Evolutionary conservation across 2,113 vertebrate genomes (phyloP).

Genomic region (Edolisoma coerulescens): DNA sequence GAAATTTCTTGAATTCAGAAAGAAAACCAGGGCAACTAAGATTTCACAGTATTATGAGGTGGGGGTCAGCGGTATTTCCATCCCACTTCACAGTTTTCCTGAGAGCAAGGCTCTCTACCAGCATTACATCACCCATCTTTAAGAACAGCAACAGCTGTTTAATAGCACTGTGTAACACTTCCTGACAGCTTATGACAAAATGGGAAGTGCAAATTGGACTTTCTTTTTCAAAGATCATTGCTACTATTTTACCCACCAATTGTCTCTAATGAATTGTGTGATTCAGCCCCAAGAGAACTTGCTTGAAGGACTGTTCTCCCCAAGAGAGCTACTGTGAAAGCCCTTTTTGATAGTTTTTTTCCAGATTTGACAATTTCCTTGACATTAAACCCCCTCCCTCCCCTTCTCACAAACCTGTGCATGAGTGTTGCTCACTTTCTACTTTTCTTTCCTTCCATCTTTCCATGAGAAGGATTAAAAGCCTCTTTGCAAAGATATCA

Average conservation of each 20-base stretch:
- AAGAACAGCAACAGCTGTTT: not conserved
- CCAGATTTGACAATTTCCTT: not conserved
- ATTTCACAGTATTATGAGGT: not conserved
- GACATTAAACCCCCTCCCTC: not conserved
- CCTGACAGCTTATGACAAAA: constrained; percentile 22
- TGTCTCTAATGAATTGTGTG: not conserved
- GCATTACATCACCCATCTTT: not conserved
- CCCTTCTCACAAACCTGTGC: not conserved
- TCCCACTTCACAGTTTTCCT: not conserved
- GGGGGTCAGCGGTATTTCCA: not conserved
- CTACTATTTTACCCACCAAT: not conserved
- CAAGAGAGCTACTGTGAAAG: not conserved
- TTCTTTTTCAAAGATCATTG: not conserved
- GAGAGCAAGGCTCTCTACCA: not conserved
- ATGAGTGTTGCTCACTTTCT: not conserved
- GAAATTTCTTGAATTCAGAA: not conserved
- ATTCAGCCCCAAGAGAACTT: not conserved
- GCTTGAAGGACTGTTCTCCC: not conserved
- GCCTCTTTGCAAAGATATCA: not conserved
- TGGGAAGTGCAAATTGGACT: not conserved
- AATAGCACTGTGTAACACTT: not conserved
- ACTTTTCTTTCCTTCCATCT: not conserved
- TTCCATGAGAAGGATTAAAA: not conserved
- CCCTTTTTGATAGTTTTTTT: not conserved
- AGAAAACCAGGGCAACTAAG: not conserved